Percentiles rank a stretch among this genome's conserved stretches.
Conservation (phyloP, 2,888 invertebrate genomes). For the Melanophora roralis region DNA sequence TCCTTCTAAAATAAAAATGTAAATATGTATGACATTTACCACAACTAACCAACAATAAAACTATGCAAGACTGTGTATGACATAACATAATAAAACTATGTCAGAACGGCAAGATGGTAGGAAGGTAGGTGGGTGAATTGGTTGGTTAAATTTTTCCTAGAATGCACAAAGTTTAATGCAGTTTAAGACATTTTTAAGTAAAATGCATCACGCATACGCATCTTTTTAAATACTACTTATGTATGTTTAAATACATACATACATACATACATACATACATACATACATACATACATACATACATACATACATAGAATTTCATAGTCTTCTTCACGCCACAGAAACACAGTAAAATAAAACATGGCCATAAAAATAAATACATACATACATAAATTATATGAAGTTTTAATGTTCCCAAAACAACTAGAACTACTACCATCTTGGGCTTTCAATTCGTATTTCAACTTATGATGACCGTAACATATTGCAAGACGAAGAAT, state of each 20-base stretch:
- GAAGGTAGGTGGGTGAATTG: background rate
- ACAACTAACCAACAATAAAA: background rate
- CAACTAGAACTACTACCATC: background rate
- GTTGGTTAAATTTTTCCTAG: constrained; percentile 14
- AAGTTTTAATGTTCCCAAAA: background rate
- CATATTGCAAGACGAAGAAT: background rate
- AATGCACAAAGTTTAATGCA: background rate
- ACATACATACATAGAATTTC: too few relatives aligned
- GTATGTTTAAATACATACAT: too few relatives aligned
- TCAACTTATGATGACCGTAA: constrained; percentile 34
- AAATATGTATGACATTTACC: background rate
- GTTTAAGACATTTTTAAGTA: constrained; percentile 3
- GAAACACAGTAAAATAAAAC: too few relatives aligned
- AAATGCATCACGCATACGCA: background rate
- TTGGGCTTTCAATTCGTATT: constrained; percentile 13
- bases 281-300: too few relatives aligned
- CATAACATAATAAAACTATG: background rate
- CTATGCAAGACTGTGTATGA: constrained; percentile 7
- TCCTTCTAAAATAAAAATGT: background rate
- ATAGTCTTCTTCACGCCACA: too few relatives aligned
- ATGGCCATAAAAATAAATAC: constrained; percentile 42
- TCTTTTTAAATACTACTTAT: background rate
- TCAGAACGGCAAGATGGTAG: background rate
- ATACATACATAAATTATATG: too few relatives aligned
- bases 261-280: too few relatives aligned